These are phyloP conservation scores for Vanessa atalanta DNA, from an alignment of 1,140 invertebrate genomes.

Conservation along the genomic window DNA sequence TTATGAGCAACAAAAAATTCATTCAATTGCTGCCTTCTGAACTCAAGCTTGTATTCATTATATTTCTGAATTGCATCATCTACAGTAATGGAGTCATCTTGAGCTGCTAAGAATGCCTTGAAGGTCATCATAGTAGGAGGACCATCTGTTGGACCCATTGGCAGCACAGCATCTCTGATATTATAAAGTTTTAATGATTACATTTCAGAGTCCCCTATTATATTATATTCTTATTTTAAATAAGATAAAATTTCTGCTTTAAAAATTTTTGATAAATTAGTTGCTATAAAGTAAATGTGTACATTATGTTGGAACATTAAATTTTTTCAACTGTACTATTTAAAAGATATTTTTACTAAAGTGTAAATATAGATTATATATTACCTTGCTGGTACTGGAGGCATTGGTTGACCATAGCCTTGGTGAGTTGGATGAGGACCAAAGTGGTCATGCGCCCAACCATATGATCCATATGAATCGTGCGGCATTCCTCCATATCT, in stretches of 20 bases:
- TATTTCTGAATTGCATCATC: constrained; percentile 98
- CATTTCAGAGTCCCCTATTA: neutral
- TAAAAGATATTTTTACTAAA: too few species aligned
- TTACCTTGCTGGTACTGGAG: constrained; percentile 76
- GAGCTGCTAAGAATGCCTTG: constrained; percentile 97
- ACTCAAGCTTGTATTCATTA: constrained; percentile 99
- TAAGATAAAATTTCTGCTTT: too few species aligned
- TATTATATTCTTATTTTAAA: too few species aligned
- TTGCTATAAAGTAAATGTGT: too few species aligned
- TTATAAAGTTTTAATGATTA: constrained; percentile 34
- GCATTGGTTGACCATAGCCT: constrained; percentile 76
- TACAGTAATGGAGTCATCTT: constrained; percentile 98
- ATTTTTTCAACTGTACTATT: too few species aligned
- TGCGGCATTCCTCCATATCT: constrained; percentile 77
- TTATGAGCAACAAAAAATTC: constrained; percentile 99
- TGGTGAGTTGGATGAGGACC: constrained; percentile 78
- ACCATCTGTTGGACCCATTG: constrained; percentile 82
- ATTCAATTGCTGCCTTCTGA: constrained; percentile 96
- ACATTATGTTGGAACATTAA: too few species aligned
- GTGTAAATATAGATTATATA: neutral
- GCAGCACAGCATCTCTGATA: constrained; percentile 74
- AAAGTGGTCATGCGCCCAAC: constrained; percentile 79
- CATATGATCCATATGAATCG: constrained; percentile 78
- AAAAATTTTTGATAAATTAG: too few species aligned
- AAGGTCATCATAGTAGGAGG: constrained; percentile 98